phyloP scores from a whole-genome alignment of 2,113 vertebrate species.

The Eulacestoma nigropectus region DNA sequence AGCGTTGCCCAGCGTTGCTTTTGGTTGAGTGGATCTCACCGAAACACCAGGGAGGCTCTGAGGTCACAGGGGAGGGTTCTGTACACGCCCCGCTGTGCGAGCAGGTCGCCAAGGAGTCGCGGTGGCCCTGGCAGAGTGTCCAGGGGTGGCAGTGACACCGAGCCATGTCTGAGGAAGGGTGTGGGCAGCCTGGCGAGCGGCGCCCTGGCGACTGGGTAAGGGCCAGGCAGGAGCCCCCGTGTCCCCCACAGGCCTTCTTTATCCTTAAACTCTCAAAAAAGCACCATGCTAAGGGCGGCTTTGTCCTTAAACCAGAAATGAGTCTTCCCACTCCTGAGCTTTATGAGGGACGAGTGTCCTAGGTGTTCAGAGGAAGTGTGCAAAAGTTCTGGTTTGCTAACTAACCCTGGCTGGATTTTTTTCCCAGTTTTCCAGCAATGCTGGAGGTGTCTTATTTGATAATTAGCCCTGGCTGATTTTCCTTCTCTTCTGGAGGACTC shows the following conservation, averaged over 20 bases:
- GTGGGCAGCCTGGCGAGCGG: background rate
- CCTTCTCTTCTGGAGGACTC: background rate
- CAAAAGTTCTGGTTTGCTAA: background rate
- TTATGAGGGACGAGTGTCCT: background rate
- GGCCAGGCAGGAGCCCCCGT: accelerated
- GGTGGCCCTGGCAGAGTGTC: background rate
- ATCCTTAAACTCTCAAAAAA: background rate
- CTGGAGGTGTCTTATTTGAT: background rate
- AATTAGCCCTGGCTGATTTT: background rate
- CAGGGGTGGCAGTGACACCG: background rate
- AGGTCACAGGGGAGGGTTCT: background rate
- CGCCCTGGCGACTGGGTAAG: constrained; percentile 76
- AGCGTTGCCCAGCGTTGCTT: accelerated
- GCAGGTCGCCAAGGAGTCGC: background rate
- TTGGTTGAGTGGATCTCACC: accelerated
- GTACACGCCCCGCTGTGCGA: accelerated
- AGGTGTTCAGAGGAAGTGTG: background rate
- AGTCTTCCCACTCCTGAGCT: background rate
- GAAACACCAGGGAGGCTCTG: background rate
- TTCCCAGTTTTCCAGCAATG: background rate
- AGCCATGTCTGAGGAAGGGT: constrained; percentile 69
- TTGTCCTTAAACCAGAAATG: background rate
- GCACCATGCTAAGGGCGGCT: accelerated
- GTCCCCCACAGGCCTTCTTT: accelerated
- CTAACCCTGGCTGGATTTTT: too few relatives aligned